Conservation (phyloP, 2,888 invertebrate genomes). For the Megastigmus dorsalis region DNA sequence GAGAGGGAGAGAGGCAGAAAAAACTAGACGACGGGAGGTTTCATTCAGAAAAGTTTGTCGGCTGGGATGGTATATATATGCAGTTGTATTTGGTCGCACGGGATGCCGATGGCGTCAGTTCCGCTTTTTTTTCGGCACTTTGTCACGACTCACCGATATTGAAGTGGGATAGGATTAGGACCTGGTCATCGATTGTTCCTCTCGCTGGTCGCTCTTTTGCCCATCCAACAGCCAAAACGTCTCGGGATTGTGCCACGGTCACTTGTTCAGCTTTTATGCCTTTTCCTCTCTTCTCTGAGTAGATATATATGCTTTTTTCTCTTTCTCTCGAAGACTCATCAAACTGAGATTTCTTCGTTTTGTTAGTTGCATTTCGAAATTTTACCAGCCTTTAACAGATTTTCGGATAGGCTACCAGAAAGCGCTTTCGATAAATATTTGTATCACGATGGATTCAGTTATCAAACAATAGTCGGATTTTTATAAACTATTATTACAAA, state of each 20-base stretch:
- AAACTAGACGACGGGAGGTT: slow-evolving; percentile 56
- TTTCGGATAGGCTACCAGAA: too few relatives aligned
- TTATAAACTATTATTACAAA: too few relatives aligned
- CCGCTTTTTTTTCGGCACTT: slow-evolving; percentile 59
- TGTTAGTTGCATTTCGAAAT: not conserved
- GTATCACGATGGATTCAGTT: too few relatives aligned
- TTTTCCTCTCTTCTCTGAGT: not conserved
- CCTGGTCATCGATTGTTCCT: slow-evolving; percentile 12
- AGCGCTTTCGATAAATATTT: too few relatives aligned
- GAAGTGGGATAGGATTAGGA: slow-evolving; percentile 48
- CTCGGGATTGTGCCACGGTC: slow-evolving; percentile 24
- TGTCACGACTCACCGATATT: slow-evolving; percentile 22
- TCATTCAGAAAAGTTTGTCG: slow-evolving; percentile 60
- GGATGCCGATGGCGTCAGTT: slow-evolving; percentile 64
- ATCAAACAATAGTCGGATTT: too few relatives aligned
- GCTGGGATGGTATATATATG: too few relatives aligned
- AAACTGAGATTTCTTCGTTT: not conserved
- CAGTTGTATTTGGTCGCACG: too few relatives aligned
- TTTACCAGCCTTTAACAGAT: not conserved
- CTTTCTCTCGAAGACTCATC: not conserved
- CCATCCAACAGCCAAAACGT: slow-evolving; percentile 14
- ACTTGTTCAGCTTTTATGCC: not conserved
- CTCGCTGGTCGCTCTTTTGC: not conserved
- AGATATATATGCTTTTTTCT: not conserved
- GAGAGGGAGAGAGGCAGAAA: slow-evolving; percentile 8